These are phyloP conservation scores for Lepidocyrtinus sp. DNA, from an alignment of 2,888 invertebrate species.

Conservation along the genomic window DNA sequence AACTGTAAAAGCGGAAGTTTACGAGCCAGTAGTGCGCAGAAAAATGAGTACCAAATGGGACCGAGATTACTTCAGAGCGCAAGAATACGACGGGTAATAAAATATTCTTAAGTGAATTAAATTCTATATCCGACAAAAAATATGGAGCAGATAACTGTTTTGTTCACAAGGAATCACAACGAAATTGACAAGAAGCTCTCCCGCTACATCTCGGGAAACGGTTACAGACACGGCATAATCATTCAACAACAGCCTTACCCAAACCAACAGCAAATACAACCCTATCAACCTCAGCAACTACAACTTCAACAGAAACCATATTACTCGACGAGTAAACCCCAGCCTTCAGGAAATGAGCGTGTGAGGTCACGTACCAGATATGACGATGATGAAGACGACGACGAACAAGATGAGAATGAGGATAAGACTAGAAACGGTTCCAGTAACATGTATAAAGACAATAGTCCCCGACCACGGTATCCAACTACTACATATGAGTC, in stretches of 20 bases:
- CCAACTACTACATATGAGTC: conserved; percentile 65
- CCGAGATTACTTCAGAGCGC: conserved; percentile 63
- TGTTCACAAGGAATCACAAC: conserved; percentile 66
- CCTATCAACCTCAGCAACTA: conserved; percentile 41
- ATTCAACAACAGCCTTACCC: conserved; percentile 56
- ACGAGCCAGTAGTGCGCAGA: conserved; percentile 65
- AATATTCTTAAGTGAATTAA: too few species aligned
- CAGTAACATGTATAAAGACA: conserved; percentile 47
- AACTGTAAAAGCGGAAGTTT: conserved; percentile 68
- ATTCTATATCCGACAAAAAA: not conserved
- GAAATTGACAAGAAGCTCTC: conserved; percentile 64
- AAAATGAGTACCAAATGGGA: conserved; percentile 66
- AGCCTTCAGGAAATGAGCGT: conserved; percentile 39
- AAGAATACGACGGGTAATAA: conserved; percentile 66
- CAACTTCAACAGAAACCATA: conserved; percentile 48
- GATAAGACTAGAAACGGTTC: conserved; percentile 46
- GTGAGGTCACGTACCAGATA: conserved; percentile 33
- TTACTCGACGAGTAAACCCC: conserved; percentile 33
- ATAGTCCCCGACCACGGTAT: conserved; percentile 42
- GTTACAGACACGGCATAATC: conserved; percentile 52
- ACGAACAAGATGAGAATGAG: conserved; percentile 49
- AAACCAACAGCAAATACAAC: conserved; percentile 49
- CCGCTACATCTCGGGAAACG: conserved; percentile 67
- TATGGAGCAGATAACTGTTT: too few species aligned
- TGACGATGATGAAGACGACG: conserved; percentile 41